Evolutionary conservation across 2,888 invertebrate species (phyloP).

Genomic region (Thereva unica): DNA sequence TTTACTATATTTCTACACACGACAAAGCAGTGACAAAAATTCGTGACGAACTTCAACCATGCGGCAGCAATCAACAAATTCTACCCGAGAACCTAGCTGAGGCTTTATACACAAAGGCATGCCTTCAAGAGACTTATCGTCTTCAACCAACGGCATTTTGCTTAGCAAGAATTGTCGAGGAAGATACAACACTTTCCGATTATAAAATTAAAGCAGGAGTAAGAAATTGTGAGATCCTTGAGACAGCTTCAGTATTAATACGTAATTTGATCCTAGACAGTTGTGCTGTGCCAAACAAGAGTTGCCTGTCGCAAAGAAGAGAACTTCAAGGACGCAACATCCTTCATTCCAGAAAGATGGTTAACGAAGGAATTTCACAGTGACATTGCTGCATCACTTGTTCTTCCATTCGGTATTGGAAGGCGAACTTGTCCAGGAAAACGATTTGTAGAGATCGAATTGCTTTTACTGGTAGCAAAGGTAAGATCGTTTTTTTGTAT

Average conservation of each 20-base stretch:
- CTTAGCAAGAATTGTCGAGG: slow-evolving; percentile 75
- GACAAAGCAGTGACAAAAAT: slow-evolving; percentile 69
- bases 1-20: slow-evolving; percentile 74
- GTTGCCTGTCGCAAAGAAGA: slow-evolving; percentile 76
- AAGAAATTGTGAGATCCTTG: slow-evolving; percentile 48
- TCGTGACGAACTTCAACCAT: slow-evolving; percentile 65
- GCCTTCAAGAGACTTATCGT: slow-evolving; percentile 73
- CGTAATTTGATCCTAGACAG: slow-evolving; percentile 62
- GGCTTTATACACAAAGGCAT: slow-evolving; percentile 78
- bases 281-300: slow-evolving; percentile 80
- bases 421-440: slow-evolving; percentile 84
- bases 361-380: slow-evolving; percentile 59
- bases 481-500: slow-evolving; percentile 54
- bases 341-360: slow-evolving; percentile 82
- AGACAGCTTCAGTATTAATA: no score
- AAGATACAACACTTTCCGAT: slow-evolving; percentile 71
- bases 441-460: slow-evolving; percentile 77
- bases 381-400: slow-evolving; percentile 64
- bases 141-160: slow-evolving; percentile 75
- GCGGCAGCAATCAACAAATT: slow-evolving; percentile 61
- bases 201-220: slow-evolving; percentile 74
- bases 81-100: slow-evolving; percentile 65
- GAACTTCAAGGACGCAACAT: slow-evolving; percentile 73
- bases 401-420: slow-evolving; percentile 80
- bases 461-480: slow-evolving; percentile 75